Percentiles rank a stretch among this genome's conserved stretches.
phyloP scores from a whole-genome alignment of 2,888 invertebrate genomes.

The Hermaeophaga mercurialis region DNA sequence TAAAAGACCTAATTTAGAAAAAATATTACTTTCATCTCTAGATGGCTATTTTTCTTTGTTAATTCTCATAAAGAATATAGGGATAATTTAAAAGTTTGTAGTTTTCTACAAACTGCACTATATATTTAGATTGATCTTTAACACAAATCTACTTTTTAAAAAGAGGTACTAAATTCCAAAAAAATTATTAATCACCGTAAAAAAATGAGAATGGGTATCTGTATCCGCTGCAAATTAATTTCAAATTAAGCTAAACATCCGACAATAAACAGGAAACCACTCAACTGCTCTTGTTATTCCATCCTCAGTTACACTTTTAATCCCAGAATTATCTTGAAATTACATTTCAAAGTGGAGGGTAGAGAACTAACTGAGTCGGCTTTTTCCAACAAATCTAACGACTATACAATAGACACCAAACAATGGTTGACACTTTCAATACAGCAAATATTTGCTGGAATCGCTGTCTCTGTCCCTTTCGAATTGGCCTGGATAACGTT shows the following conservation, averaged over 20 bases:
- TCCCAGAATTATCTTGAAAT: constrained; percentile 48
- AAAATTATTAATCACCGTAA: background rate
- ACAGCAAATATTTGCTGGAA: constrained; percentile 57
- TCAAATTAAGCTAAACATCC: constrained; percentile 28
- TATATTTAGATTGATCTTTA: too few relatives aligned
- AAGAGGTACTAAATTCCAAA: too few relatives aligned
- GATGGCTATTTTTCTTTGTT: too few relatives aligned
- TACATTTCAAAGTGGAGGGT: constrained; percentile 38
- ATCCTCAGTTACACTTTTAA: constrained; percentile 39
- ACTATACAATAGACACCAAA: constrained; percentile 52
- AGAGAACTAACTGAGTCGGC: constrained; percentile 39
- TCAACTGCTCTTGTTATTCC: constrained; percentile 39
- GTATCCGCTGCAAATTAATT: constrained; percentile 6
- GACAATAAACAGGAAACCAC: constrained; percentile 41
- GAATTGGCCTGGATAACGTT: constrained; percentile 28
- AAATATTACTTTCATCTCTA: too few relatives aligned
- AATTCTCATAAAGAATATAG: too few relatives aligned
- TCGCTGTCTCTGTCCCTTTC: constrained; percentile 44
- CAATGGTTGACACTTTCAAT: constrained; percentile 59
- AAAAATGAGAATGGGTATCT: background rate
- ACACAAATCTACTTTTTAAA: too few relatives aligned
- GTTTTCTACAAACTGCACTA: too few relatives aligned
- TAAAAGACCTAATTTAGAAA: too few relatives aligned
- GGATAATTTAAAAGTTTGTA: too few relatives aligned
- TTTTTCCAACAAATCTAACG: constrained; percentile 55